These are phyloP conservation scores for Lethrus apterus DNA, from an alignment of 1,140 invertebrate genomes.

Conservation along the genomic window DNA sequence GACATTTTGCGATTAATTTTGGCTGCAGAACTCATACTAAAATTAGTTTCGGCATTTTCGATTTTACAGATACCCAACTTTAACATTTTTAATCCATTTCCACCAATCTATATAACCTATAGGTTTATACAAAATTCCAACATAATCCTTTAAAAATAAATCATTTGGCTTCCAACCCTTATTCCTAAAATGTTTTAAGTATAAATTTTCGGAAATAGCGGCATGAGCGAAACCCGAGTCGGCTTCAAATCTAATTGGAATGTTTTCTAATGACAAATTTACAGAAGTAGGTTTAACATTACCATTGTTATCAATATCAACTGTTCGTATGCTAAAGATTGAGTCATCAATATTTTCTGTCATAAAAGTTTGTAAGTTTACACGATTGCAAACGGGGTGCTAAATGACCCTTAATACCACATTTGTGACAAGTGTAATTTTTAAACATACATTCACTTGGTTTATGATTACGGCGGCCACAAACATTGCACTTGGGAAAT, in stretches of 20 bases:
- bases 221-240: conserved; percentile 17
- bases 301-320: too few species aligned
- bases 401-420: conserved; percentile 13
- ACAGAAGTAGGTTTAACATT: conserved; percentile 19
- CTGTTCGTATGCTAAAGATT: neutral
- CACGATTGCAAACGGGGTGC: conserved; percentile 6
- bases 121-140: conserved; percentile 14
- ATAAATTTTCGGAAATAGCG: conserved; percentile 21
- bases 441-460: conserved; percentile 2
- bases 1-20: conserved; percentile 1
- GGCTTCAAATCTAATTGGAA: conserved; percentile 16
- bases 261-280: conserved; percentile 15
- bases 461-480: conserved; percentile 6
- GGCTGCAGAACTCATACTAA: too few species aligned
- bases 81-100: conserved; percentile 11
- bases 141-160: conserved; percentile 15
- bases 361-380: conserved; percentile 5
- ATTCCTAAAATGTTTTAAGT: conserved; percentile 18
- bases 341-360: neutral
- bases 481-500: too few species aligned
- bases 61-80: conserved; percentile 33
- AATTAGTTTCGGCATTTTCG: conserved; percentile 4
- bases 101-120: conserved; percentile 13
- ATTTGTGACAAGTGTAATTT: conserved; percentile 12
- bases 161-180: conserved; percentile 14